Base-by-base conservation (phyloP, 2,888 invertebrate species). In the Cerceris ruficornis region DNA sequence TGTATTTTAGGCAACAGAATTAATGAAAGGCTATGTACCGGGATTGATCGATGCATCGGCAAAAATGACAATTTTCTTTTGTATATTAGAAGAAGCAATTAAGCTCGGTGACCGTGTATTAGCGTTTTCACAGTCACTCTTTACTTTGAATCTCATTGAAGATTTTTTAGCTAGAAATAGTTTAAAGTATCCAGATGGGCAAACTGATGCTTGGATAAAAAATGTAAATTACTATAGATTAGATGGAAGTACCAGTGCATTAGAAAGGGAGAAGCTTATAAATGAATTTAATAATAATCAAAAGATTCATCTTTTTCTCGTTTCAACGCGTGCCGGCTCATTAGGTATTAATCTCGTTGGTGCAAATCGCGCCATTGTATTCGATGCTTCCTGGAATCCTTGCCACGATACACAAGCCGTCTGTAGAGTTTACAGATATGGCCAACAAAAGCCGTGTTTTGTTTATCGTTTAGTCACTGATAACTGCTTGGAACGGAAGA, bases 311-410 rank as follows among this genome's bases (percentile, higher is more conserved):
- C 93, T 99, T 80, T 99, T 99, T 92, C 94, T 99, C 69, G 98
- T 99, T 54, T 99, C 99, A 0, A 99, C 99, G 0, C 95, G 98
- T 86, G 99, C 99, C 50, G 99, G 99, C 0, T 98, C 98, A 13
- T 93, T 99, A 46, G 99, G 99, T 8, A 99, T 99, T 82, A 99
- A 99, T 93, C 94, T 99, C 80, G 97, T 98, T 17, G 98, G 99
- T 14, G 99, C 99, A 0, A 99, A 99, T 93, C 94, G 99, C 46
- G 99, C 99, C 6, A 96, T 99, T 55, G 98, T 99, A 62, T 96
- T 99, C 89, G 99, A 99, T 92, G 99, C 99, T 13, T 98, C 98
- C 52, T 99, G 99, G 99, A 99, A 99, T 93, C 99, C 99, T 0
- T 99, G 99, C 90, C 99, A 99, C 90, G 99, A 99, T 91, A 98